phyloP scores from a whole-genome alignment of 2,113 vertebrate species.

The Ia io region DNA sequence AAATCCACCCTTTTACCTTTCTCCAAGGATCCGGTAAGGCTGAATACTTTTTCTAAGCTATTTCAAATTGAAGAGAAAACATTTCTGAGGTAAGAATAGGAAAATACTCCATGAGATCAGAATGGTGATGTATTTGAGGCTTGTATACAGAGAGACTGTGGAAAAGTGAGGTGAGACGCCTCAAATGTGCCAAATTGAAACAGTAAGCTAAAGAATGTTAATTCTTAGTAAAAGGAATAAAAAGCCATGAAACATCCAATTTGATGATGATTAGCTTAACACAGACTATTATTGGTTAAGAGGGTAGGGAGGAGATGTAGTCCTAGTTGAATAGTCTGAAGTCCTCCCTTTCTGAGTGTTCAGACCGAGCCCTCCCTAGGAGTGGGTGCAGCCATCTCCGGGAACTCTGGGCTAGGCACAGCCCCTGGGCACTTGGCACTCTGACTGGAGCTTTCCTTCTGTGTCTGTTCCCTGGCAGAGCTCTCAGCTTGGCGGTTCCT shows the following conservation, averaged over 20 bases:
- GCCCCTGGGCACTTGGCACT: neutral
- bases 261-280: neutral
- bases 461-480: conserved; percentile 84
- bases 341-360: neutral
- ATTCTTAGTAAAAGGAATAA: neutral
- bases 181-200: neutral
- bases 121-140: neutral
- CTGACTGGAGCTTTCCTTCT: conserved; percentile 66
- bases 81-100: neutral
- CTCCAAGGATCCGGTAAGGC: neutral
- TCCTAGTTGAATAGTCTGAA: neutral
- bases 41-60: neutral
- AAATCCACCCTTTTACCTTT: neutral
- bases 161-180: neutral
- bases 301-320: neutral
- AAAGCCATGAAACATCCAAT: neutral
- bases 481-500: conserved; percentile 96
- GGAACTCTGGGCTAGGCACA: neutral
- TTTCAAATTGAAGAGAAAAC: neutral
- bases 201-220: neutral
- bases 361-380: neutral
- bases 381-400: neutral
- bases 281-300: neutral
- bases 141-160: neutral
- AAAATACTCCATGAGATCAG: neutral